Evolutionary conservation across 2,113 vertebrate genomes (phyloP), one percentile per base, ranked within the genome.

Genomic region (Rhinoderma darwinii): DNA sequence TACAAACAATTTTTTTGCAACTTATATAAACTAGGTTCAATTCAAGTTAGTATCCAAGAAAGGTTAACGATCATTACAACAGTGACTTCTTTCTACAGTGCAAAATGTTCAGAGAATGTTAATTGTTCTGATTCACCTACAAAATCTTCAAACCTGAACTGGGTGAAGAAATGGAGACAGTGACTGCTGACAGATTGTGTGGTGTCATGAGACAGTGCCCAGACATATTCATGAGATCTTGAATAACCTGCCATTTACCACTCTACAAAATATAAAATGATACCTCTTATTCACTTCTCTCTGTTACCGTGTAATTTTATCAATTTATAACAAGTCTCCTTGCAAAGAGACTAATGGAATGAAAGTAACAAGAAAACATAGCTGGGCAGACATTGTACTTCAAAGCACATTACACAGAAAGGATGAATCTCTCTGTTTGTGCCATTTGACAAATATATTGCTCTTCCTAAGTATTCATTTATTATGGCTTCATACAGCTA

Each of bases 181-280:
- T 39, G 27, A n/a, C 22, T 54, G 22, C 82, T 84, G 32, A 84
- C 47, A 73, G 68, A 32, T 56, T 37, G 63, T 68, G 30, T 84
- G 22, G 47, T 27, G 47, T 74, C 35, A 54, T 18, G 30, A 54
- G 82, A 51, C 61, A 47, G 25, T 51, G 6, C 35, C 47, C 30
- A 84, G 41, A 59, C 68, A 39, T 84, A 84, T 51, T 74, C 32
- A 74, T 18, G 35, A 56, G 35, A 84, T 54, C 68, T 47, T 72
- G 63, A n/a, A 83, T 51, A 74, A 84, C 68, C 82, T 56, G 47
- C 74, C 73, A 84, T 73, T 72, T 73, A 50, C 68, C 66, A 56
- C 47, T 56, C 56, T 27, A 41, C 68, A 39, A 56, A n/a, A 74
- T 84, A 54, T 25, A 41, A 84, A 84, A 84, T 84, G 44, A 51